A percentile compares a stretch with the other conserved stretches of the same genome.
Evolutionary conservation across 2,888 invertebrate species (phyloP).

Genomic region (Agrotis clavis): DNA sequence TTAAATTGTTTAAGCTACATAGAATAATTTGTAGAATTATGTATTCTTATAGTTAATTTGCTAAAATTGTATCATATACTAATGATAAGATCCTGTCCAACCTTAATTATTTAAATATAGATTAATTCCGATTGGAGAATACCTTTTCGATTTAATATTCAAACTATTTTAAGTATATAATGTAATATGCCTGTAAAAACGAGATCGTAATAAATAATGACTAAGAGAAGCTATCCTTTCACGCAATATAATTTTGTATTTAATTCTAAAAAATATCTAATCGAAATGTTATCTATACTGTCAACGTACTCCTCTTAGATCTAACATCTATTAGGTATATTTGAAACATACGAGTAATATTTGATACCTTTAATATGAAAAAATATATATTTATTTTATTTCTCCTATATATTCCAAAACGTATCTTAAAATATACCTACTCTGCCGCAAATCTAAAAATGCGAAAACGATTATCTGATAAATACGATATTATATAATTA

Average conservation of each 20-base stretch:
- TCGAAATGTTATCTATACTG: neutral
- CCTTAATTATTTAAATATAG: neutral
- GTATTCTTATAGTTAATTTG: too few species aligned
- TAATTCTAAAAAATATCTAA: too few species aligned
- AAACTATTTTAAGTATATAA: neutral
- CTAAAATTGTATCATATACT: too few species aligned
- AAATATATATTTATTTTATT: too few species aligned
- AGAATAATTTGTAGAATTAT: too few species aligned
- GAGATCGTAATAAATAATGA: neutral
- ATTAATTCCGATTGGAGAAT: constrained; percentile 29
- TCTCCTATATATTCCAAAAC: too few species aligned
- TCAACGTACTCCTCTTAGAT: neutral
- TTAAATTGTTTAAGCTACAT: too few species aligned
- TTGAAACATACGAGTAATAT: too few species aligned
- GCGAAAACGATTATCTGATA: neutral
- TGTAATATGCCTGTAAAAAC: neutral
- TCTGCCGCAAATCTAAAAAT: neutral
- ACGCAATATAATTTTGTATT: constrained; percentile 1
- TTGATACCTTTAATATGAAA: too few species aligned
- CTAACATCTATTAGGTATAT: too few species aligned
- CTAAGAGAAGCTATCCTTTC: constrained; percentile 2
- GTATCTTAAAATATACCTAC: neutral
- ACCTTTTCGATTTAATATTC: constrained; percentile 27
- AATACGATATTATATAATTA: too few species aligned
- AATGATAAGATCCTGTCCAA: neutral